Conservation (phyloP, 2,888 invertebrate species). For the Papilio demoleus region DNA sequence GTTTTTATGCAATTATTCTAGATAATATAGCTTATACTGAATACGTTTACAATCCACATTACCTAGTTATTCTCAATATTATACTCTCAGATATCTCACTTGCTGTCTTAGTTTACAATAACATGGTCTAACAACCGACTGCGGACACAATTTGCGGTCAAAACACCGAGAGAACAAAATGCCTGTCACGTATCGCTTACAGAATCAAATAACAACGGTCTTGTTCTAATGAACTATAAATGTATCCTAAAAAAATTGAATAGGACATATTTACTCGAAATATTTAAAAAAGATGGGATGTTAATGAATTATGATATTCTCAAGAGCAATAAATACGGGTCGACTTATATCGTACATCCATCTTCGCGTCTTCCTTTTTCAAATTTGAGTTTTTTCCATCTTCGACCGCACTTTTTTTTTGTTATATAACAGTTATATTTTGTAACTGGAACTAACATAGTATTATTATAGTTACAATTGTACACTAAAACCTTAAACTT, state of each 20-base stretch:
- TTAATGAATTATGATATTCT: too few relatives aligned
- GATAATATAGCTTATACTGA: too few relatives aligned
- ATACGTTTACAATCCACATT: too few relatives aligned
- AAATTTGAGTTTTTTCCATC: too few relatives aligned
- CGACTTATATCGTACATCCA: too few relatives aligned
- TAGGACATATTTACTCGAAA: background rate
- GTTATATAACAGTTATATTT: background rate
- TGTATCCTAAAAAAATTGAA: background rate
- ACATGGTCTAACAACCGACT: constrained; percentile 3
- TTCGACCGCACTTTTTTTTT: too few relatives aligned
- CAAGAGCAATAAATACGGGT: too few relatives aligned
- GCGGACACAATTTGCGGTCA: constrained; percentile 4
- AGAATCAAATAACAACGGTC: constrained; percentile 5
- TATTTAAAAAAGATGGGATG: too few relatives aligned
- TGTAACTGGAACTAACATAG: background rate
- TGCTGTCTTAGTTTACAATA: constrained; percentile 8
- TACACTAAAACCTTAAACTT: constrained; percentile 22
- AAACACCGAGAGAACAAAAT: background rate
- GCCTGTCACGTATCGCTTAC: constrained; percentile 17
- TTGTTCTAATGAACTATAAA: background rate
- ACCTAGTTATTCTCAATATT: background rate
- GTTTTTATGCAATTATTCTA: too few relatives aligned
- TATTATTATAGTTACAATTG: background rate
- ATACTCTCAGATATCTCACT: background rate
- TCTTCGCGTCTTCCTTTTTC: too few relatives aligned